A percentile compares a stretch with the other conserved stretches of the same genome.
Evolutionary conservation across 2,113 vertebrate genomes (phyloP).

Genomic region (Neolamprologus caudopunctatus): DNA sequence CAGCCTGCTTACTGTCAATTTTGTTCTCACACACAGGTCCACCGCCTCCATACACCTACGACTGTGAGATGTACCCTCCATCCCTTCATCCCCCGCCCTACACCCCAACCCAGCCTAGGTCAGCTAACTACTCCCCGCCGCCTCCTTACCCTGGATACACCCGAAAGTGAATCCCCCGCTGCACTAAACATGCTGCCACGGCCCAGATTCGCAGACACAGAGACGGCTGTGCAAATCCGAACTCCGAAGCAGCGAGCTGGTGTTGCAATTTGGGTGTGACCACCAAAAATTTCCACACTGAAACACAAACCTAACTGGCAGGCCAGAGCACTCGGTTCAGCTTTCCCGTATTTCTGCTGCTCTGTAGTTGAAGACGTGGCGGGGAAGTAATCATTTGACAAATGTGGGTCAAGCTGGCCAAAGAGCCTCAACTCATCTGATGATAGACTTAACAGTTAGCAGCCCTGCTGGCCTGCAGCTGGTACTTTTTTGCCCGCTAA

Average conservation of each 20-base stretch:
- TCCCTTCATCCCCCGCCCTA: constrained; percentile 80
- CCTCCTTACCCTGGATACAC: constrained; percentile 83
- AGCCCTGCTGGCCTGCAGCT: background rate
- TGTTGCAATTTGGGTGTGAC: background rate
- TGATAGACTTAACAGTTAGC: background rate
- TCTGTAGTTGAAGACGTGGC: background rate
- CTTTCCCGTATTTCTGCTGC: background rate
- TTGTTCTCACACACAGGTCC: constrained; percentile 60
- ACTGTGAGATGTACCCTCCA: constrained; percentile 80
- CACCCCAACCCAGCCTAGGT: constrained; percentile 69
- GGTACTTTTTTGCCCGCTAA: background rate
- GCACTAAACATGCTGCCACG: background rate
- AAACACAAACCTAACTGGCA: background rate
- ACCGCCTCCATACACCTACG: constrained; percentile 80
- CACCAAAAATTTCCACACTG: background rate
- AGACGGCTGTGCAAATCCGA: background rate
- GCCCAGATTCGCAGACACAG: background rate
- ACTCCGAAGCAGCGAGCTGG: background rate
- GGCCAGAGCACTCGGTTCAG: background rate
- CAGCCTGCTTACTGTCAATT: background rate
- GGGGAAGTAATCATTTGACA: background rate
- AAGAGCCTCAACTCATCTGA: background rate
- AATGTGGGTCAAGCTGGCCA: background rate
- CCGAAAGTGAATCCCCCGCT: constrained; percentile 65
- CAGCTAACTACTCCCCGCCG: constrained; percentile 71